Evolutionary conservation across 2,888 invertebrate genomes (phyloP), one percentile per base, ranked within the genome.

Genomic region (Cylloceria caligata): DNA sequence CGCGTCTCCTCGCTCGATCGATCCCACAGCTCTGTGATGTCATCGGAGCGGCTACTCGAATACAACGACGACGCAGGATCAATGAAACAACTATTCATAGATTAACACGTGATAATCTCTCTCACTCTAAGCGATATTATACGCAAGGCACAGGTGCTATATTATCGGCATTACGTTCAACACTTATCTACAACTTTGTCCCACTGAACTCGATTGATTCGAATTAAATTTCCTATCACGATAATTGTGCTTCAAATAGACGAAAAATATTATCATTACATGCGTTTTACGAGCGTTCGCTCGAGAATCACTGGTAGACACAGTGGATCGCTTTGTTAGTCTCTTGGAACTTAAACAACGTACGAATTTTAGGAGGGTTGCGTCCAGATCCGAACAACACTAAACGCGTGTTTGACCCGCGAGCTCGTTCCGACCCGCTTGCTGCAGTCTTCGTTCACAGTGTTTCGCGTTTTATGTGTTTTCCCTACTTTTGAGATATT

Each of bases 391-490:
- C 39, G 45, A 49, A 27, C 19, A 57, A 67, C 75, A 55, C 55
- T 65, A 75, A 65, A 67, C 65, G 42, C 7, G 34, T 69, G 65
- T 75, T 57, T 75, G 67, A 80, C 80, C 74, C 62, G 68, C 65
- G 42, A 24, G 67, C 69, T 79, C 78, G 21, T 62, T 64, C 49
- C 64, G 16, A 71, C 24, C 21, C 30, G 49, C 45, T 55, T 65
- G 49, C 45, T 34, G 45, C 77, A 74, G 78, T 65, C 55, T 71
- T 71, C 71, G 47, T 24, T 24, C 19, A 11, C 65, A 16, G 36
- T 64, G 24, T 88, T 86, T 85, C 83, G 80, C 83, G 81, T 87
- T 87, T 88, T 84, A 86, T 85, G 85, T 83, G 85, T 84, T 88
- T 88, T 88, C 80, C 80, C 74, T 80, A 83, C 84, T 79, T 85